Conservation (phyloP, 2,797 vertebrate species). For the Tachyglossus aculeatus region DNA sequence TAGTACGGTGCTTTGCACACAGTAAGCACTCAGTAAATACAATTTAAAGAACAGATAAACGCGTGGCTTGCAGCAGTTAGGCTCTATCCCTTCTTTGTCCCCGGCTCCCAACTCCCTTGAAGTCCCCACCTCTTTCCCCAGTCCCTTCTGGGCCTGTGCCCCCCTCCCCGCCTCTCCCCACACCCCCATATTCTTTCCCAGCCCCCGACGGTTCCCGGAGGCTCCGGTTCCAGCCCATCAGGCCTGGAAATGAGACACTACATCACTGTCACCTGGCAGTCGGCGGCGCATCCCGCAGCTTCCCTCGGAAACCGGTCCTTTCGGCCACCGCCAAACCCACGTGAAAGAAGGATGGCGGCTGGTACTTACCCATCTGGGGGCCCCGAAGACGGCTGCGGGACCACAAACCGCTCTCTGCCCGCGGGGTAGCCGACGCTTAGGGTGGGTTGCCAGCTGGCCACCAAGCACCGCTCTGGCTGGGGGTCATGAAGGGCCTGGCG, state of each 20-base stretch:
- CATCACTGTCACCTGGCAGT: slow-evolving; percentile 44
- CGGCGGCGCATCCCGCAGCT: slow-evolving; percentile 5
- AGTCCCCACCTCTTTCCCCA: not conserved
- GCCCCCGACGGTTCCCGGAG: not conserved
- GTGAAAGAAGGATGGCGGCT: not conserved
- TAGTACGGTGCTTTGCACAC: too few relatives aligned
- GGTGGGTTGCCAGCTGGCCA: too few relatives aligned
- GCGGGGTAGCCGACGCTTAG: too few relatives aligned
- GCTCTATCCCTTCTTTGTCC: not conserved
- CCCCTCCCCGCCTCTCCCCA: not conserved
- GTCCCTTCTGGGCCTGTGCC: not conserved
- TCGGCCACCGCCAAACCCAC: not conserved
- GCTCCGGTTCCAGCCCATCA: slow-evolving; percentile 60
- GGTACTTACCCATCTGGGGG: slow-evolving; percentile 27
- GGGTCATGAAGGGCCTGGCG: too few relatives aligned
- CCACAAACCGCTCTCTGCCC: too few relatives aligned
- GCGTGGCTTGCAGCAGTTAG: too few relatives aligned
- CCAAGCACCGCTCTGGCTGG: too few relatives aligned
- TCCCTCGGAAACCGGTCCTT: not conserved
- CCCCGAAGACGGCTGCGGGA: too few relatives aligned
- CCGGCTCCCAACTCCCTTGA: not conserved
- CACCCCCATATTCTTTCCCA: not conserved
- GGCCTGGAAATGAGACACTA: slow-evolving; percentile 61
- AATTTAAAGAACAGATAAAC: too few relatives aligned
- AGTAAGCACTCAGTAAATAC: too few relatives aligned